Evolutionary conservation across 1,140 invertebrate species (phyloP).

Genomic region (Sminthurides bifidus): DNA sequence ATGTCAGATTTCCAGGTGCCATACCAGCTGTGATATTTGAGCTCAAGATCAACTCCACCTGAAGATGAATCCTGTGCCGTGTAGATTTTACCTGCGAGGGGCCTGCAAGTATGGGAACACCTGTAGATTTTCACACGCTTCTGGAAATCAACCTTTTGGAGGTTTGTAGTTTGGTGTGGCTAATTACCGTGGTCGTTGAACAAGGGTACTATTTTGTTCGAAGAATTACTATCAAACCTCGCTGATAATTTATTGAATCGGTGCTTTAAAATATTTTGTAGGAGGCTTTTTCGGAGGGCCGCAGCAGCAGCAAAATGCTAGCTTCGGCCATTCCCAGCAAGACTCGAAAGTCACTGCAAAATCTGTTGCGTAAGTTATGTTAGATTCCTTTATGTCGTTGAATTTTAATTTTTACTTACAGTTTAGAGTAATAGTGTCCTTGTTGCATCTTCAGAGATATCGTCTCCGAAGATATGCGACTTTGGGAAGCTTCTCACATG

Average conservation of each 20-base stretch:
- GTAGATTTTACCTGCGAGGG: slow-evolving; percentile 14
- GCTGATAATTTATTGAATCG: background rate
- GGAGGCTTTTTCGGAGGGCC: background rate
- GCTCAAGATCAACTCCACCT: background rate
- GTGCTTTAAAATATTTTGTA: background rate
- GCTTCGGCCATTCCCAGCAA: background rate
- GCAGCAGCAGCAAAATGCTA: background rate
- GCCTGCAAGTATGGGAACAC: slow-evolving; percentile 18
- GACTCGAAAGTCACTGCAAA: background rate
- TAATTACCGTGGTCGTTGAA: background rate
- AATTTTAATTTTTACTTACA: background rate
- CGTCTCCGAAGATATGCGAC: slow-evolving; percentile 17
- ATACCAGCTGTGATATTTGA: too few species aligned
- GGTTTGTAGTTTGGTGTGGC: background rate
- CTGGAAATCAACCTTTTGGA: background rate
- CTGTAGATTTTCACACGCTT: slow-evolving; percentile 18
- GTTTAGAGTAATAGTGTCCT: background rate
- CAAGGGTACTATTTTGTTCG: background rate
- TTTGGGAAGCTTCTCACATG: slow-evolving; percentile 11
- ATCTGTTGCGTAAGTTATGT: slow-evolving; percentile 3
- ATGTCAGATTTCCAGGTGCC: too few species aligned
- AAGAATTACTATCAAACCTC: background rate
- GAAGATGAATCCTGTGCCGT: slow-evolving; percentile 5
- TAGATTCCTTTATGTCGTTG: background rate
- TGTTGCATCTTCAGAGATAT: slow-evolving; percentile 13